phyloP scores from a whole-genome alignment of 2,113 vertebrate genomes.

The Otis tarda region DNA sequence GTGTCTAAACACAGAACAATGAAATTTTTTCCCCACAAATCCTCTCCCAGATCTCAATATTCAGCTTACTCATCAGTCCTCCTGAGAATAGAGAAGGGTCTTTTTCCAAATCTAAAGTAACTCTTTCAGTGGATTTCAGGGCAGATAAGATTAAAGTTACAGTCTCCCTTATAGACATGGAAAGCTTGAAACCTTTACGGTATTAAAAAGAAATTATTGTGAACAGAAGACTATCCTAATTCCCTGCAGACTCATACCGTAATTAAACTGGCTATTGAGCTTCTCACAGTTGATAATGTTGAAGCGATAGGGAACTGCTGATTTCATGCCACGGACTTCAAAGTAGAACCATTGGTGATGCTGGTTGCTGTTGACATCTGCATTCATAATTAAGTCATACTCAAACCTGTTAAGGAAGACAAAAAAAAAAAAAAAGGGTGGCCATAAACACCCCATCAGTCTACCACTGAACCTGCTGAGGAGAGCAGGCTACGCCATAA shows the following conservation, averaged over 20 bases:
- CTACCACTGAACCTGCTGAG: background rate
- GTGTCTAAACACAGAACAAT: background rate
- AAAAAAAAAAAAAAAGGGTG: background rate
- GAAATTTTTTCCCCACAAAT: background rate
- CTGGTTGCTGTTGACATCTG: constrained; percentile 82
- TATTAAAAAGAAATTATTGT: background rate
- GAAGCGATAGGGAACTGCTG: constrained; percentile 82
- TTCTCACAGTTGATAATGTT: constrained; percentile 97
- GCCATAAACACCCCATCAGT: background rate
- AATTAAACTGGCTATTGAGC: constrained; percentile 94
- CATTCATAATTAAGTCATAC: constrained; percentile 89
- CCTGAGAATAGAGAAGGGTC: background rate
- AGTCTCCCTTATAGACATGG: background rate
- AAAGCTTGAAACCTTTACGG: background rate
- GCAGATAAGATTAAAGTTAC: background rate
- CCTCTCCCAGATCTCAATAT: background rate
- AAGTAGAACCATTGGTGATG: constrained; percentile 96
- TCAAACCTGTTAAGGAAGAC: constrained; percentile 77
- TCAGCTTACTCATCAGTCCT: background rate
- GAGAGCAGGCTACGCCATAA: background rate
- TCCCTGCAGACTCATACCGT: constrained; percentile 76
- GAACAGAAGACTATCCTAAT: background rate
- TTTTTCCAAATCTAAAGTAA: background rate
- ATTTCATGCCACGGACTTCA: constrained; percentile 83
- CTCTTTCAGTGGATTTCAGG: background rate